A percentile compares a stretch with the other conserved stretches of the same genome.
These are phyloP conservation scores for Egretta garzetta DNA, from an alignment of 2,113 vertebrate species.

Conservation along the genomic window DNA sequence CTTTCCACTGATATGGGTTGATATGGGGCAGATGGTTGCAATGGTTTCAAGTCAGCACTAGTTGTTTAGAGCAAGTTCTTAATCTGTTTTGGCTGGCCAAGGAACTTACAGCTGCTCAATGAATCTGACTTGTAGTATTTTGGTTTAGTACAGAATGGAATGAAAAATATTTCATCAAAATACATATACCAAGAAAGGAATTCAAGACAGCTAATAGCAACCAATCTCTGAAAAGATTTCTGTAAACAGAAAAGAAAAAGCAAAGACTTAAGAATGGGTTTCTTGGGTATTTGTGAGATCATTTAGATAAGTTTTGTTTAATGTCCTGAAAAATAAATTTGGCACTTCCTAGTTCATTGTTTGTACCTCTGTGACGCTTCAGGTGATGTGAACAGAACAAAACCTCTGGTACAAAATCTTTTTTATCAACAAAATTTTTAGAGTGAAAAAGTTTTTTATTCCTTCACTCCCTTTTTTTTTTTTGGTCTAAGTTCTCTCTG, in stretches of 20 bases:
- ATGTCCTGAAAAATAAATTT: not conserved
- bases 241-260: not conserved
- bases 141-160: not conserved
- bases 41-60: not conserved
- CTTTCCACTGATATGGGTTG: not conserved
- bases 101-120: not conserved
- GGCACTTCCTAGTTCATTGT: not conserved
- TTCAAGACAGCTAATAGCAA: not conserved
- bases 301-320: not conserved
- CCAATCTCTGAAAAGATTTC: not conserved
- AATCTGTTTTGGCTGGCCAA: not conserved
- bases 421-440: not conserved
- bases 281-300: not conserved
- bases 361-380: not conserved
- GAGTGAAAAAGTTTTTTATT: not conserved
- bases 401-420: not conserved
- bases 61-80: not conserved
- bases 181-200: not conserved
- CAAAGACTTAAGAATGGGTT: not conserved
- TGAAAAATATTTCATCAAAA: not conserved
- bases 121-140: not conserved
- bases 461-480: not conserved
- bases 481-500: not conserved
- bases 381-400: not conserved
- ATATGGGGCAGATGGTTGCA: not conserved